phyloP scores from a whole-genome alignment of 1,140 invertebrate genomes.

The Steinernema feltiae region DNA sequence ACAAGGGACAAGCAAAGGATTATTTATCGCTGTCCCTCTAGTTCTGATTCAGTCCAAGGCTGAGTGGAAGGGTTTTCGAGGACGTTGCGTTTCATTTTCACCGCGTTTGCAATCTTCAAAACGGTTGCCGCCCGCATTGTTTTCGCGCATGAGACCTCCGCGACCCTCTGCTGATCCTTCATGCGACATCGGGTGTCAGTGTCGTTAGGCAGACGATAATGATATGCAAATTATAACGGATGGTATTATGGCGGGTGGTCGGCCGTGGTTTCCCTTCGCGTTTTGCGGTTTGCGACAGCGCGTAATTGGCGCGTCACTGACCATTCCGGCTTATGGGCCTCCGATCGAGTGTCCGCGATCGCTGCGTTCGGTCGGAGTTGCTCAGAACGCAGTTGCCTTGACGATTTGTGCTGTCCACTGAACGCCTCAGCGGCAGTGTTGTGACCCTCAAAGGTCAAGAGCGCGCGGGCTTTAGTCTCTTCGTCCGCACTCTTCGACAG shows the following conservation, averaged over 20 bases:
- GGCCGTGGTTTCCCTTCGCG: not conserved
- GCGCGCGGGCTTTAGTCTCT: conserved; percentile 20
- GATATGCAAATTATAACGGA: conserved; percentile 8
- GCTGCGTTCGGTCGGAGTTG: not conserved
- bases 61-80: not conserved
- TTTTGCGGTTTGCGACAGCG: not conserved
- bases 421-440: not conserved
- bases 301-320: not conserved
- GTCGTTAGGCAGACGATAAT: not conserved
- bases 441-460: conserved; percentile 13
- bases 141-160: not conserved
- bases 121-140: conserved; percentile 1
- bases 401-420: not conserved
- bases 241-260: conserved; percentile 12
- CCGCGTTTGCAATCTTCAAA: not conserved
- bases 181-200: not conserved
- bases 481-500: conserved; percentile 19
- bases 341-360: not conserved
- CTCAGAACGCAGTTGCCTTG: not conserved
- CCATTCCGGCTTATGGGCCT: not conserved
- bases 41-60: not conserved
- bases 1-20: not conserved
- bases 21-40: not conserved
- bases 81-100: not conserved
- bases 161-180: not conserved